These are phyloP conservation scores for Hemichromis elongatus DNA, from an alignment of 2,113 vertebrate species.

Conservation along the genomic window DNA sequence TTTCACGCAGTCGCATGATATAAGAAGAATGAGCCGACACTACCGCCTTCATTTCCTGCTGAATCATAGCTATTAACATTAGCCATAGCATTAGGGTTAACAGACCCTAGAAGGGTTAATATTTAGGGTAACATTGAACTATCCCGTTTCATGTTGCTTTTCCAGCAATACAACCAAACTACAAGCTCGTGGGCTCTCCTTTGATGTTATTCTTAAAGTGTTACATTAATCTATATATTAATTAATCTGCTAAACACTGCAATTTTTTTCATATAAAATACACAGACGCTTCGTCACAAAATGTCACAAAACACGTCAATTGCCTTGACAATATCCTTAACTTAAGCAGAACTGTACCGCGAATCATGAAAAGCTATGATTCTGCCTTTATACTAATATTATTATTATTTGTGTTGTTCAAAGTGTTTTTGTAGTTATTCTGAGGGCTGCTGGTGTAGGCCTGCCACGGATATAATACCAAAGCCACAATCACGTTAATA, in stretches of 20 bases:
- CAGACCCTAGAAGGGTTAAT: not conserved
- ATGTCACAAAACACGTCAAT: not conserved
- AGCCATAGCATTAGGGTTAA: not conserved
- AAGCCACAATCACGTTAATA: not conserved
- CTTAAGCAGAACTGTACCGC: not conserved
- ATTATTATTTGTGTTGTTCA: not conserved
- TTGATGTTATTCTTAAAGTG: not conserved
- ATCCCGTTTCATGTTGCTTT: not conserved
- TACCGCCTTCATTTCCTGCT: not conserved
- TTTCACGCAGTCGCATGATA: not conserved
- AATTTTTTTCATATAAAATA: not conserved
- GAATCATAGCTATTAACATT: not conserved
- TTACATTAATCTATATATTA: not conserved
- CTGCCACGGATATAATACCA: not conserved
- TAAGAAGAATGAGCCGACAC: not conserved
- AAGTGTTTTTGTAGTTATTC: not conserved
- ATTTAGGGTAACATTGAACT: not conserved
- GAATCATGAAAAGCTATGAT: not conserved
- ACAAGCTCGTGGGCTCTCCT: not conserved
- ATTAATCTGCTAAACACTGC: not conserved
- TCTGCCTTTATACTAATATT: not conserved
- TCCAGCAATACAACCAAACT: not conserved
- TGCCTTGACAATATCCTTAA: not conserved
- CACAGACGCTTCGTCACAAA: not conserved
- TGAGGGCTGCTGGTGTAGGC: not conserved